Evolutionary conservation across 2,888 invertebrate genomes (phyloP), one percentile per base, ranked within the genome.

Genomic region (Hypsopygia costalis): DNA sequence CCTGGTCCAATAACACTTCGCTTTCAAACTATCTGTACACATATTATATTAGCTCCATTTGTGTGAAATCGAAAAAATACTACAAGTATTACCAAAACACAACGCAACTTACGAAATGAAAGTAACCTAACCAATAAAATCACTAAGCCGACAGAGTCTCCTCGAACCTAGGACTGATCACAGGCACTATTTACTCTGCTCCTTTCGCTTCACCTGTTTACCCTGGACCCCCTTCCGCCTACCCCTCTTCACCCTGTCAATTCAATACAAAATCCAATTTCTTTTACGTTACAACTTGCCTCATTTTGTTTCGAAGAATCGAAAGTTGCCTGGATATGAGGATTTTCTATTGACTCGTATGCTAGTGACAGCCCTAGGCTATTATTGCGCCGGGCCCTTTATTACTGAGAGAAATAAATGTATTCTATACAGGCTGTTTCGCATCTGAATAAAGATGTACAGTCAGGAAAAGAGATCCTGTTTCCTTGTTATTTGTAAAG

Each of bases 191-290:
- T 39, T 39, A 28, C 39, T 11, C 40, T 16, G 36, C 59, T 62
- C 57, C 59, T 56, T 66, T 69, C 73, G 70, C 57, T 66, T 69
- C 73, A 71, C 72, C 73, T 77, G 62, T 73, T 70, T 72, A 59
- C 65, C 49, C 52, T 47, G 52, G n/a, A n/a, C 51, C 51, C 42
- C 46, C 41, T 53, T 3, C 4, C 4, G 16, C 4, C 16, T 39
- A 47, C 46, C 33, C 45, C 39, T n/a, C n/a, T 32, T 39, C 44
- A 40, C 39, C 58, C 56, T 62, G 73, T 73, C 79, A 76, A 77
- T 80, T 80, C 80, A 78, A 81, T 80, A 77, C 77, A 58, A 74
- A 82, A 82, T 78, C 80, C 81, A 83, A 82, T 85, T 79, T 77
- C 77, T 81, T 81, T 77, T 67, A 73, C 74, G 73, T 71, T 75